Evolutionary conservation across 2,797 vertebrate species (phyloP), one percentile per base, ranked within the genome.

Genomic region (Myoxocephalus aenaeus): DNA sequence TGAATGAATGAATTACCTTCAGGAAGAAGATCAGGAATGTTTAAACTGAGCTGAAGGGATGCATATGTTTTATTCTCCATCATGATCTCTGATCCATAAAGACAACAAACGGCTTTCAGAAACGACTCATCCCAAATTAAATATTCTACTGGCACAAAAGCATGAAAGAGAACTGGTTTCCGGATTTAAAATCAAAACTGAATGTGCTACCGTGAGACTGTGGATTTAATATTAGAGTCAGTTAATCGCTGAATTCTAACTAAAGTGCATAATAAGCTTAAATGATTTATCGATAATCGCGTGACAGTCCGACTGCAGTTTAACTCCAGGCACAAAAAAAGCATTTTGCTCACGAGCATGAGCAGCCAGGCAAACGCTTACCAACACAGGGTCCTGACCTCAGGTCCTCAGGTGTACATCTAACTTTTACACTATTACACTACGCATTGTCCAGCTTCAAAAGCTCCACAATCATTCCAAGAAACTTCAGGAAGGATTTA

Each of bases 181-280:
- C 6, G 4, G 22, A 29, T 56, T 32, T 7, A 34, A 66, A 83
- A 50, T 17, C 3, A 7, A 22, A 0, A 12, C 20, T 34, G 18
- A 69, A 61, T 50, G 62, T 54, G 36, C 5, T 79, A 40, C 70
- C 32, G 22, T 63, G 59, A 6, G 22, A 36, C 36, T 46, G 54
- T 11, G 64, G 59, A 40, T 57, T 70, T 46, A 20, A 18, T 53
- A 36, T 3, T 44, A 2, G 17, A 61, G 4, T 9, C 42, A 38
- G 1, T 67, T 38, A 64, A 18, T 48, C 32, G 17, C 29, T 32
- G 54, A 10, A 18, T 64, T 9, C 54, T 10, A 22, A 63, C 9
- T 5, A 53, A 12, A 29, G 51, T 36, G 44, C 62, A 83, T 78
- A 75, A 83, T 66, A 18, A 79, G 38, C 20, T 81, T 72, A 72